These are phyloP conservation scores for Ostrea denselamellosa DNA, from an alignment of 1,140 invertebrate species.

Conservation along the genomic window DNA sequence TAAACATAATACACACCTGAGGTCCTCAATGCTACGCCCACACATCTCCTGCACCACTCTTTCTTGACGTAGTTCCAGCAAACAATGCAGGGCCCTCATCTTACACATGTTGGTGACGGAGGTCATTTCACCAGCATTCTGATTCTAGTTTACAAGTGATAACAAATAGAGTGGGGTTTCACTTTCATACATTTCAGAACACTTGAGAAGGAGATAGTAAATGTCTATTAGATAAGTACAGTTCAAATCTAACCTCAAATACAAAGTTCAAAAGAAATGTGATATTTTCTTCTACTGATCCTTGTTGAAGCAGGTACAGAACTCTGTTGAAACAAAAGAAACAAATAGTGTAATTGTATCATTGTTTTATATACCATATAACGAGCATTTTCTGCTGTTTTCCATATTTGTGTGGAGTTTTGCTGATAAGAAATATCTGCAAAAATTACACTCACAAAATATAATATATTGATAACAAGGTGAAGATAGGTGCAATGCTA, in stretches of 20 bases:
- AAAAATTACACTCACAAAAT: too few species aligned
- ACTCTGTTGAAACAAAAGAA: constrained; percentile 54
- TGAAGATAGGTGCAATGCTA: too few species aligned
- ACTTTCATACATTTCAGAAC: background rate
- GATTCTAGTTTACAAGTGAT: constrained; percentile 35
- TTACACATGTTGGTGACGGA: constrained; percentile 52
- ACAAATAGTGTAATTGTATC: background rate
- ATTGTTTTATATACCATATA: too few species aligned
- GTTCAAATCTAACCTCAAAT: constrained; percentile 51
- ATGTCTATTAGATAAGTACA: too few species aligned
- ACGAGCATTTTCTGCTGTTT: too few species aligned
- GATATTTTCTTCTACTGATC: constrained; percentile 45
- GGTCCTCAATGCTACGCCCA: constrained; percentile 53
- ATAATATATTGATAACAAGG: too few species aligned
- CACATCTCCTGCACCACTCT: constrained; percentile 50
- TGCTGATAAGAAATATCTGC: too few species aligned
- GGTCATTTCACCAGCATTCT: constrained; percentile 32
- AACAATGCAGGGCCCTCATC: constrained; percentile 60
- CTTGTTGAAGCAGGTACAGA: constrained; percentile 60
- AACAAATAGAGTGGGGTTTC: background rate
- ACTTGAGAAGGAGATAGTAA: constrained; percentile 12
- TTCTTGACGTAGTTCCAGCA: constrained; percentile 61
- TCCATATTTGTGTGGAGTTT: too few species aligned
- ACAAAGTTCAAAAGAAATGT: constrained; percentile 58
- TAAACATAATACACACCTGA: constrained; percentile 56